Evolutionary conservation across 2,888 invertebrate genomes (phyloP).

Genomic region (Resseliella maxima): DNA sequence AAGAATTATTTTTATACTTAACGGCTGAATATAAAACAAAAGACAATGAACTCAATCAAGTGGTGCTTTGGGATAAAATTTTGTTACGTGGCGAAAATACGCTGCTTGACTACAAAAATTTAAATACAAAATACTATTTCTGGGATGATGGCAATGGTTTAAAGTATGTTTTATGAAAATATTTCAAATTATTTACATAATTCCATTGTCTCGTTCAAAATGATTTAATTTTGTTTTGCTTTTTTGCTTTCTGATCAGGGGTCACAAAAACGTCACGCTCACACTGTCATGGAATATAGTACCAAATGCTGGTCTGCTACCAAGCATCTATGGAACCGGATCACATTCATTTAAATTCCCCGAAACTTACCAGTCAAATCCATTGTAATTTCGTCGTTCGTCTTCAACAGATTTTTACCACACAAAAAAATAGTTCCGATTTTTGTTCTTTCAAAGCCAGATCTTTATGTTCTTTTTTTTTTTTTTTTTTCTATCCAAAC

Average conservation of each 20-base stretch:
- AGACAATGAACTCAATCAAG: conserved; percentile 89
- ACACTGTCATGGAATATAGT: conserved; percentile 98
- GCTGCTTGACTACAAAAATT: conserved; percentile 89
- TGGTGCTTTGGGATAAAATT: conserved; percentile 99
- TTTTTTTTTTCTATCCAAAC: too few species aligned
- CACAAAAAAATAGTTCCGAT: not conserved
- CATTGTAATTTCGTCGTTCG: not conserved
- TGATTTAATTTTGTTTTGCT: conserved; percentile 60
- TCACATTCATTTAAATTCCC: conserved; percentile 92
- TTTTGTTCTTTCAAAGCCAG: too few species aligned
- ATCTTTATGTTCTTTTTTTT: not conserved
- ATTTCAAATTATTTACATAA: not conserved
- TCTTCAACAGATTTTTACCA: not conserved
- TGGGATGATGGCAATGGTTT: conserved; percentile 99
- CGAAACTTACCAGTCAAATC: conserved; percentile 73
- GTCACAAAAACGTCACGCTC: conserved; percentile 92
- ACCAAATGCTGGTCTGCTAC: conserved; percentile 96
- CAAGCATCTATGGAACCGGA: conserved; percentile 85
- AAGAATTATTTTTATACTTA: conserved; percentile 95
- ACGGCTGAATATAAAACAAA: conserved; percentile 95
- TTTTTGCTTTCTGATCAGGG: conserved; percentile 69
- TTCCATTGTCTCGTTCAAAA: conserved; percentile 10
- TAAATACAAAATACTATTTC: conserved; percentile 98
- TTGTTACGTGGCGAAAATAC: conserved; percentile 94
- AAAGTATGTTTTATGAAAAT: conserved; percentile 72